A percentile compares a stretch with the other conserved stretches of the same genome.
Evolutionary conservation across 2,113 vertebrate genomes (phyloP).

Genomic region (Pipra filicauda): DNA sequence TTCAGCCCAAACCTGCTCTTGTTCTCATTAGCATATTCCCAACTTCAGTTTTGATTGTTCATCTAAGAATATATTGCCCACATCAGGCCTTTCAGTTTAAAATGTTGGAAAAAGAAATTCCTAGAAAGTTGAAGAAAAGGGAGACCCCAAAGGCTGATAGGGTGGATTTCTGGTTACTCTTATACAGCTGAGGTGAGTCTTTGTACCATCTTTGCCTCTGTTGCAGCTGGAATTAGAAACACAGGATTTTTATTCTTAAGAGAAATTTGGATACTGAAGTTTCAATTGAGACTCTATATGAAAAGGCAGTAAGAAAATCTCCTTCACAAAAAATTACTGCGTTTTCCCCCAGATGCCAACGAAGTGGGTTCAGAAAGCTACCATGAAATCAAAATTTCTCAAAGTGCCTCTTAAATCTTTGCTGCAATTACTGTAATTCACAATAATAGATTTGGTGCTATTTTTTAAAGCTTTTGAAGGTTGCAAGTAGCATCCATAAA

Average conservation of each 20-base stretch:
- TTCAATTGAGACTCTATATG: conserved; percentile 49
- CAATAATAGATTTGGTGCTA: conserved; percentile 75
- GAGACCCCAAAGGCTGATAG: background rate
- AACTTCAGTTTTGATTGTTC: background rate
- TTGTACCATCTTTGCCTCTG: background rate
- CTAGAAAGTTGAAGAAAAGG: background rate
- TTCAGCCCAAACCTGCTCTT: background rate
- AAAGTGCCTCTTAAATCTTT: conserved; percentile 76
- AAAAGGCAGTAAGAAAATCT: conserved; percentile 58
- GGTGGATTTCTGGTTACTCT: background rate
- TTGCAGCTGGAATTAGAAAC: conserved; percentile 41
- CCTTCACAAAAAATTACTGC: conserved; percentile 60
- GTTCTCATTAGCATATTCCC: background rate
- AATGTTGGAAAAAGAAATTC: background rate
- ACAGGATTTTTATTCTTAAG: background rate
- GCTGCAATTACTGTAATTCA: conserved; percentile 78
- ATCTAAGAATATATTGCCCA: background rate
- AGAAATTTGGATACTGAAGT: conserved; percentile 43
- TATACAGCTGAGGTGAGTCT: background rate
- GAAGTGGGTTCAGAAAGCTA: conserved; percentile 63
- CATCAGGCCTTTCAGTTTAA: background rate
- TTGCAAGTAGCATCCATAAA: conserved; percentile 74
- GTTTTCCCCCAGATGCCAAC: conserved; percentile 47
- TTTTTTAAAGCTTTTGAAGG: conserved; percentile 80
- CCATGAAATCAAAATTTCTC: conserved; percentile 73